phyloP scores from a whole-genome alignment of 1,140 invertebrate genomes.

The Drosophila quadrilineata region DNA sequence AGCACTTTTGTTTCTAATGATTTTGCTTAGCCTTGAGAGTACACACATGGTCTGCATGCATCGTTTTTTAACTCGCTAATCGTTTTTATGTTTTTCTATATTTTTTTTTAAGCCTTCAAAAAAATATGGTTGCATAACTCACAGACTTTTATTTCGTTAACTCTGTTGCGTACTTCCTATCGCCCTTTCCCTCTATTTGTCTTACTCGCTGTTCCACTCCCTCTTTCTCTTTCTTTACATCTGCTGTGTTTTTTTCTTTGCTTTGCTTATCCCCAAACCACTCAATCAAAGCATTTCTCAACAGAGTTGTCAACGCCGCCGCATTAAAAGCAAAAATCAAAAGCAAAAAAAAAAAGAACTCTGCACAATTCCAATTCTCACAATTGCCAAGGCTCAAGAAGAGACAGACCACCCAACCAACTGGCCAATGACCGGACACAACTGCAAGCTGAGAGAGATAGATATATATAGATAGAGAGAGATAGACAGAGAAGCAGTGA shows the following conservation, averaged over 20 bases:
- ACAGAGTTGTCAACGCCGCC: slow-evolving; percentile 65
- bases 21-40: slow-evolving; percentile 42
- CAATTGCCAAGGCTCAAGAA: slow-evolving; percentile 5
- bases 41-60: slow-evolving; percentile 16
- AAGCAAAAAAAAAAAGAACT: slow-evolving; percentile 38
- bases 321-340: too few species aligned
- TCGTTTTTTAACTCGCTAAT: slow-evolving; percentile 22
- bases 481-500: too few species aligned
- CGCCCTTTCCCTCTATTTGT: background rate
- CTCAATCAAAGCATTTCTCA: slow-evolving; percentile 54
- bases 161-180: background rate
- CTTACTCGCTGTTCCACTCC: background rate
- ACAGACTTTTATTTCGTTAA: background rate
- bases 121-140: slow-evolving; percentile 15
- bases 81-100: background rate
- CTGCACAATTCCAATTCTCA: slow-evolving; percentile 20
- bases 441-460: too few species aligned
- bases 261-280: slow-evolving; percentile 35
- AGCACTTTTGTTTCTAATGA: slow-evolving; percentile 28
- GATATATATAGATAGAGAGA: too few species aligned
- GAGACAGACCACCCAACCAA: slow-evolving; percentile 54
- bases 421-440: slow-evolving; percentile 53
- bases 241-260: background rate
- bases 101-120: background rate
- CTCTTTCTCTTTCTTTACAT: background rate